Conservation (phyloP, 2,797 vertebrate genomes). For the Gallinago stenura region DNA sequence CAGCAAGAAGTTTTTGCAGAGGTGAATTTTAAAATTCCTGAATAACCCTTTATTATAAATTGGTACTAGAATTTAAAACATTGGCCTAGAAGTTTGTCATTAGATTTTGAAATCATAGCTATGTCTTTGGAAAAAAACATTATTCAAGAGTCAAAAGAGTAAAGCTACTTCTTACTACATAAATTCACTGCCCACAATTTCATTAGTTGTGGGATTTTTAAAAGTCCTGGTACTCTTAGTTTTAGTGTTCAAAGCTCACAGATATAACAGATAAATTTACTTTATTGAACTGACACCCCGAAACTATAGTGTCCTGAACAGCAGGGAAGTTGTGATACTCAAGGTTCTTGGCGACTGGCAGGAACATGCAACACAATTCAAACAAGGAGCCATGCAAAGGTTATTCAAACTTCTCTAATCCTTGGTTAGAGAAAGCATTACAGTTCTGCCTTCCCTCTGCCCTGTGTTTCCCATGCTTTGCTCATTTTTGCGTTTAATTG, state of each 20-base stretch:
- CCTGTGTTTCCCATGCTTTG: accelerated
- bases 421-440: not conserved
- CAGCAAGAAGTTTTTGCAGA: not conserved
- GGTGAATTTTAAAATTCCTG: not conserved
- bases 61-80: not conserved
- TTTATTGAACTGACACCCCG: not conserved
- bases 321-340: not conserved
- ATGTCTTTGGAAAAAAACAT: not conserved
- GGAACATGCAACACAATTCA: not conserved
- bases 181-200: not conserved
- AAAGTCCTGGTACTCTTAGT: not conserved
- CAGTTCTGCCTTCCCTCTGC: not conserved
- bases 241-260: not conserved
- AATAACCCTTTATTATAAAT: not conserved
- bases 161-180: not conserved
- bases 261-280: not conserved
- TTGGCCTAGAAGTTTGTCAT: not conserved
- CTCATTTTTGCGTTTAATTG: not conserved
- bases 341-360: not conserved
- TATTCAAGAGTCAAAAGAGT: not conserved
- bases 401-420: not conserved
- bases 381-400: not conserved
- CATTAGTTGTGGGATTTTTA: not conserved
- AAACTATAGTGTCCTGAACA: not conserved
- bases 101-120: not conserved